A percentile compares a stretch with the other conserved stretches of the same genome.
phyloP scores from a whole-genome alignment of 2,113 vertebrate species.

The Protobothrops mucrosquamatus region DNA sequence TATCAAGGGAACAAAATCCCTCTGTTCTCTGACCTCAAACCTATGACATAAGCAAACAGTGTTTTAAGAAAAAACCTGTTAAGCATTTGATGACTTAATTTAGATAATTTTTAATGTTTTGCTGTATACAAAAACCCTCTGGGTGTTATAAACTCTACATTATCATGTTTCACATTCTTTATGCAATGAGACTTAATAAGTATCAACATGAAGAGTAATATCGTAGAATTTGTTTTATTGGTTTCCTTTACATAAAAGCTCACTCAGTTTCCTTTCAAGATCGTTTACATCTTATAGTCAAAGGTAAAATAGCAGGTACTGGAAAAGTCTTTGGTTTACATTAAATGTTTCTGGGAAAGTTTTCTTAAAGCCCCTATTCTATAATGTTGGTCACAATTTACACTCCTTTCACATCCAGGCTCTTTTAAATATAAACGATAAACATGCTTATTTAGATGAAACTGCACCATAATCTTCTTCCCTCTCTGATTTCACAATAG shows the following conservation, averaged over 20 bases:
- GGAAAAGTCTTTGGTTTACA: background rate
- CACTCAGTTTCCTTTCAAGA: background rate
- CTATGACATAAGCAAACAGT: slow-evolving; percentile 45
- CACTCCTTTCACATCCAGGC: background rate
- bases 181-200: background rate
- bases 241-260: background rate
- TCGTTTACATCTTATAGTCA: background rate
- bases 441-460: background rate
- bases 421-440: background rate
- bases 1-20: slow-evolving; percentile 58
- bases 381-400: background rate
- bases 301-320: background rate
- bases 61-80: slow-evolving; percentile 1
- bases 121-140: slow-evolving; percentile 16
- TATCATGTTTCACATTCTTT: background rate
- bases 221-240: background rate
- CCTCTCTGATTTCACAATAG: background rate
- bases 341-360: background rate
- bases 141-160: background rate
- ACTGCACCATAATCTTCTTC: background rate
- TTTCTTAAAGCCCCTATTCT: background rate
- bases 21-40: slow-evolving; percentile 52
- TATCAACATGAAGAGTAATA: background rate
- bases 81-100: slow-evolving; percentile 28
- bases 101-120: slow-evolving; percentile 29